Base-by-base conservation (phyloP, 1,140 invertebrate species). In the Anoplolepis gracilipes region DNA sequence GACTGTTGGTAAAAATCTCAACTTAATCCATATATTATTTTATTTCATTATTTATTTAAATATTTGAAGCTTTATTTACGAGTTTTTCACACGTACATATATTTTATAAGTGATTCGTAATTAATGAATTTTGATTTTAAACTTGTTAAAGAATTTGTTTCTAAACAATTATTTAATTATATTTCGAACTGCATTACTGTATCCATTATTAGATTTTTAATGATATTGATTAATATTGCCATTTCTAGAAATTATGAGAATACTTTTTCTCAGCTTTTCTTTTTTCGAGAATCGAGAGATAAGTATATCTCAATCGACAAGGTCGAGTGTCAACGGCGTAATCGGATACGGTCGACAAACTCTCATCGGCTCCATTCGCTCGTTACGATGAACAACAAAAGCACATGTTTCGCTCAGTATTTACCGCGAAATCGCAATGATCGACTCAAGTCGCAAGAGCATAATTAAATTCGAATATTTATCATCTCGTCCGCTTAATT, bases 381-480 rank as follows among this genome's bases (percentile, higher is more conserved):
- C 85, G 82, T 84, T 88, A 53, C 77, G 28, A 22, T 42, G 25
- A 53, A 22, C 42, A 36, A 53, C 2, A 78, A 78, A 78, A 78
- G 8, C 4, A n/a, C 42, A 13, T 6, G 6, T 59, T 33, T 78
- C 42, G 2, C n/a, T 53, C n/a, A 33, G 13, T 65, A 33, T 84
- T 75, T 28, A 49, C 59, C 36, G 42, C 30, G 57, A 70, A 86
- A 88, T 84, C 19, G 46, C 25, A 49, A 64, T 72, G 67, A 85
- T 82, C 30, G 65, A 69, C 13, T 46, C 19, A 8, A 62, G 28
- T 1, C 49, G 11, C 28, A 4, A 28, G 25, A 64, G 49, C 55
- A 28, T 69, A 88, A 89, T 89, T 86, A 84, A 84, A 88, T 89
- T 88, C 59, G 53, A 5, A 28, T 59, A 88, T 86, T 65, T 25